These are phyloP conservation scores for Ambastaia sidthimunki DNA, from an alignment of 2,797 vertebrate genomes.

Conservation along the genomic window DNA sequence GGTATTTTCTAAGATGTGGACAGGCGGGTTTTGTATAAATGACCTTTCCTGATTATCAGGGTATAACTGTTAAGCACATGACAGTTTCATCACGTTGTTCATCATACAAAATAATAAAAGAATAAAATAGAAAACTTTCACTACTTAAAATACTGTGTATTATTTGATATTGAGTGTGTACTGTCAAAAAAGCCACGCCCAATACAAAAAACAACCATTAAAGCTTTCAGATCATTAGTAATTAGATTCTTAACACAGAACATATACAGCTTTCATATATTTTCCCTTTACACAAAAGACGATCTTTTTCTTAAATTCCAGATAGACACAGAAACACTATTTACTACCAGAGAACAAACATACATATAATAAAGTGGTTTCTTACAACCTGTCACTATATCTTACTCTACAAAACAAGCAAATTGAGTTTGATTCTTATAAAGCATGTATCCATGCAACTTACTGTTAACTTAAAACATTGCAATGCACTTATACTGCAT, in stretches of 20 bases:
- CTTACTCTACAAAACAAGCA: conserved; percentile 23
- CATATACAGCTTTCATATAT: not conserved
- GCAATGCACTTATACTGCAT: conserved; percentile 7
- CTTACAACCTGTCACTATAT: not conserved
- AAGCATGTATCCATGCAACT: conserved; percentile 27
- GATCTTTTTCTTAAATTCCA: conserved; percentile 22
- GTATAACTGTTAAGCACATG: not conserved
- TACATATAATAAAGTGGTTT: not conserved
- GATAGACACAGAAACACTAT: conserved; percentile 19
- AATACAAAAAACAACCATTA: conserved; percentile 7
- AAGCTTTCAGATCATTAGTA: conserved; percentile 19
- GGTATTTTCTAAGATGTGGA: not conserved
- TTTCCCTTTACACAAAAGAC: conserved; percentile 30
- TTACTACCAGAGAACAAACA: conserved; percentile 13
- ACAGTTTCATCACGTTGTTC: not conserved
- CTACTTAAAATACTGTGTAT: conserved; percentile 44
- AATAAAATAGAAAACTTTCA: conserved; percentile 29
- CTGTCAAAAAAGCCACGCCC: conserved; percentile 7
- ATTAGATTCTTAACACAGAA: conserved; percentile 5
- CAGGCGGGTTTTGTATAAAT: not conserved
- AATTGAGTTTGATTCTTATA: conserved; percentile 12
- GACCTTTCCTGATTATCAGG: conserved; percentile 6
- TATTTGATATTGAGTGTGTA: conserved; percentile 1
- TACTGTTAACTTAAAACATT: conserved; percentile 26
- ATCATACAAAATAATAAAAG: conserved; percentile 8